A percentile compares a stretch with the other conserved stretches of the same genome.
Evolutionary conservation across 1,140 invertebrate species (phyloP).

Genomic region (Psix sp.): DNA sequence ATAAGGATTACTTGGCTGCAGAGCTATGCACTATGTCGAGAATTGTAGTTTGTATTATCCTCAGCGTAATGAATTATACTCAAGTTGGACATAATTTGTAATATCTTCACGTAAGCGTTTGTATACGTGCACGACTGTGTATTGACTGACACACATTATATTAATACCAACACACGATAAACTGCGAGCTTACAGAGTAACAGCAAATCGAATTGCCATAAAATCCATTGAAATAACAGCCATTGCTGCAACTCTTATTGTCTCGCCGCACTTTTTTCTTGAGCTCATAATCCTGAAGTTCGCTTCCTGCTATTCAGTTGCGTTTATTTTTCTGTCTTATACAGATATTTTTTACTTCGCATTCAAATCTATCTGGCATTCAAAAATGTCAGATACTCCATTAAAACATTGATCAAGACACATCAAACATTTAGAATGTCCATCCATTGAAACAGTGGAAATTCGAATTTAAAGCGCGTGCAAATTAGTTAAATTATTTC

Average conservation of each 20-base stretch:
- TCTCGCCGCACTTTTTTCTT: neutral
- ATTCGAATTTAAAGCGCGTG: too few relatives aligned
- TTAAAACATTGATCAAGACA: too few relatives aligned
- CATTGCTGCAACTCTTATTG: slow-evolving; percentile 12
- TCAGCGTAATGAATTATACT: slow-evolving; percentile 66
- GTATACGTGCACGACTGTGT: slow-evolving; percentile 17
- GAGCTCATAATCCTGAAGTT: too few relatives aligned
- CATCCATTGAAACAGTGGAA: too few relatives aligned
- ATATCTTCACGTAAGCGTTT: slow-evolving; percentile 41
- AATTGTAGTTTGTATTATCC: slow-evolving; percentile 62
- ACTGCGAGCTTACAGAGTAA: slow-evolving; percentile 21
- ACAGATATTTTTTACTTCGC: too few relatives aligned
- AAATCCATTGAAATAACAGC: slow-evolving; percentile 31
- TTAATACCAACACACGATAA: slow-evolving; percentile 37
- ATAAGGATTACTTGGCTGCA: slow-evolving; percentile 66
- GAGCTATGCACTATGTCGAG: slow-evolving; percentile 60
- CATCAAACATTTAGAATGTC: too few relatives aligned
- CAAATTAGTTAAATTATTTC: too few relatives aligned
- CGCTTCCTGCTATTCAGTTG: too few relatives aligned
- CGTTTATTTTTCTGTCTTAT: too few relatives aligned
- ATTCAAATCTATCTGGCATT: too few relatives aligned
- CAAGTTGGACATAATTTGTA: slow-evolving; percentile 62
- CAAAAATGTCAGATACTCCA: too few relatives aligned
- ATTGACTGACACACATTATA: slow-evolving; percentile 42
- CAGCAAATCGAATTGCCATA: too few relatives aligned